Evolutionary conservation across 2,888 invertebrate species (phyloP).

Genomic region (Cactoblastis cactorum): DNA sequence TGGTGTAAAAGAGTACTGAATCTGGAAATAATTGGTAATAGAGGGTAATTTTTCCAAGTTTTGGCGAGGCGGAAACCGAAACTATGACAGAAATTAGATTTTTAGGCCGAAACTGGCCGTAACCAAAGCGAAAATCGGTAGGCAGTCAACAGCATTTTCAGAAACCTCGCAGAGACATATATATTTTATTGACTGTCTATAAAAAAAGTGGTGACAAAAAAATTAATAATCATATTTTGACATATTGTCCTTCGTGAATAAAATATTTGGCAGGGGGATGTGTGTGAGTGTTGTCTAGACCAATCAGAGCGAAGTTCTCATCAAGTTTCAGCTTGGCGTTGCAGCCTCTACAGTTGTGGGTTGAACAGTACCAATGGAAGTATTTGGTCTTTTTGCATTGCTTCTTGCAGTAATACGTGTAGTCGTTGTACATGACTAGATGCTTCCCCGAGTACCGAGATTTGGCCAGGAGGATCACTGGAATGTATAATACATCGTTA

Average conservation of each 20-base stretch:
- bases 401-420: constrained; percentile 65
- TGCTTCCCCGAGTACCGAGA: constrained; percentile 60
- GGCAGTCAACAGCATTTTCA: no score
- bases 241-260: constrained; percentile 53
- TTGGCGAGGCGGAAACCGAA: no score
- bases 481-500: constrained; percentile 22
- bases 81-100: no score
- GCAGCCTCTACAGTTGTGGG: constrained; percentile 62
- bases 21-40: no score
- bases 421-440: constrained; percentile 56
- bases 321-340: constrained; percentile 57
- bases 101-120: no score
- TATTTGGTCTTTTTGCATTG: constrained; percentile 53
- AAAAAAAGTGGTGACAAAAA: neutral
- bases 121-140: no score
- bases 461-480: constrained; percentile 55
- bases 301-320: constrained; percentile 48
- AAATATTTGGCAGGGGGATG: constrained; percentile 58
- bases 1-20: no score
- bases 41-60: no score
- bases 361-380: constrained; percentile 66
- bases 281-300: constrained; percentile 45
- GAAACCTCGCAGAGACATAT: no score
- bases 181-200: no score
- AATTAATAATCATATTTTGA: constrained; percentile 34